Evolutionary conservation across 1,140 invertebrate species (phyloP).

Genomic region (Drosophila grimshawi): DNA sequence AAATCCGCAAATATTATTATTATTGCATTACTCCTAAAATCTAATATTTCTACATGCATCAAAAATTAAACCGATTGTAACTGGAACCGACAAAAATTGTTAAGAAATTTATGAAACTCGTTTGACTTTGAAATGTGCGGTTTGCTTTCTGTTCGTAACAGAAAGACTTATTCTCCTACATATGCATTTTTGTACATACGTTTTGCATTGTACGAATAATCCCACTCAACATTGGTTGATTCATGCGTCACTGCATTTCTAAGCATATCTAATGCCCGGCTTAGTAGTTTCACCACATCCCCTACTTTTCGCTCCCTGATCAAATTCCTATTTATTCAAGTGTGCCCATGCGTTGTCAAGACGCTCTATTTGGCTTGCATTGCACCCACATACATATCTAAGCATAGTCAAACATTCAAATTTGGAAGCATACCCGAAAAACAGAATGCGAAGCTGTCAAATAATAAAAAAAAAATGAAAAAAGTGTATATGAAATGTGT

Average conservation of each 20-base stretch:
- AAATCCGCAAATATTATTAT: no score
- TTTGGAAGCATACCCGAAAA: slow-evolving; percentile 12
- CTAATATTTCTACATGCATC: no score
- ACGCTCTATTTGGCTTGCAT: slow-evolving; percentile 37
- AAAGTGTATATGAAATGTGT: slow-evolving; percentile 34
- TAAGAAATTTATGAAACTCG: no score
- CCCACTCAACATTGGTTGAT: slow-evolving; percentile 38
- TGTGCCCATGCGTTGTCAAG: slow-evolving; percentile 21
- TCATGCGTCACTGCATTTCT: slow-evolving; percentile 63
- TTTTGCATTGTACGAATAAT: slow-evolving; percentile 33
- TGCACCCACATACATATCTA: slow-evolving; percentile 40
- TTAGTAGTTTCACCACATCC: slow-evolving; percentile 41
- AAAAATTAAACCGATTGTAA: no score
- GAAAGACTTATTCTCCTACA: not conserved
- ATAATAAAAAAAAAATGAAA: slow-evolving; percentile 8
- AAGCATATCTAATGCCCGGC: slow-evolving; percentile 62
- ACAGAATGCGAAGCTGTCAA: slow-evolving; percentile 45
- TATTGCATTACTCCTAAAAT: no score
- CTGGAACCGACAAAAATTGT: no score
- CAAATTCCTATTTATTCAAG: slow-evolving; percentile 23
- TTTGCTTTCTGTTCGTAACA: not conserved
- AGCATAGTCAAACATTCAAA: slow-evolving; percentile 13
- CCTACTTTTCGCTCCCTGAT: not conserved
- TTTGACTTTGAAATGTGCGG: no score
- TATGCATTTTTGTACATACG: not conserved